These are phyloP conservation scores for Fistularia commersonii DNA, from an alignment of 2,797 vertebrate genomes.

Conservation along the genomic window DNA sequence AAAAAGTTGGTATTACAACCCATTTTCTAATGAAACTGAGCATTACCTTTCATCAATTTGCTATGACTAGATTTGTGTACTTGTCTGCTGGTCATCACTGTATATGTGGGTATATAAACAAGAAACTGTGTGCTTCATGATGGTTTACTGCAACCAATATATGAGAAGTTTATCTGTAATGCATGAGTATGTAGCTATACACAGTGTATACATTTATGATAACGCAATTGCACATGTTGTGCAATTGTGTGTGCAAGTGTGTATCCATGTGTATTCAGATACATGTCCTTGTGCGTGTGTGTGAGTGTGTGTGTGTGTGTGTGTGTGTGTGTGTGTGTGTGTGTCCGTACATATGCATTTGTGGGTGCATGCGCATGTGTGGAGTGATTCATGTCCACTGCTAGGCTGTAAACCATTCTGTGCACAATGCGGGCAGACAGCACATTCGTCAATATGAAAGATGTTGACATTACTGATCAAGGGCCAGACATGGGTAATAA, in stretches of 20 bases:
- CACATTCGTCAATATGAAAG: constrained; percentile 99
- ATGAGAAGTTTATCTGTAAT: constrained; percentile 57
- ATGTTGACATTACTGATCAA: constrained; percentile 99
- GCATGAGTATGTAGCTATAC: constrained; percentile 32
- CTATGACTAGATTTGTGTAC: constrained; percentile 88
- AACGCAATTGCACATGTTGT: constrained; percentile 23
- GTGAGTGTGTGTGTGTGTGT: constrained; percentile 15
- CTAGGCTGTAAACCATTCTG: constrained; percentile 98
- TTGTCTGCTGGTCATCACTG: constrained; percentile 82
- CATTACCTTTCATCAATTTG: constrained; percentile 88
- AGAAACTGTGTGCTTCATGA: constrained; percentile 43
- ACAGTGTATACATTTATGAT: constrained; percentile 22
- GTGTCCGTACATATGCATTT: constrained; percentile 18
- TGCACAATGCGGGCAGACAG: constrained; percentile 97
- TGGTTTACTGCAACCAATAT: constrained; percentile 62
- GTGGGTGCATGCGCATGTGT: constrained; percentile 38
- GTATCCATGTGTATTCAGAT: constrained; percentile 49
- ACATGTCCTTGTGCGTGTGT: constrained; percentile 18
- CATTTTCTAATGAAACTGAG: constrained; percentile 94
- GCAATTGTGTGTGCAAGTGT: too few species aligned
- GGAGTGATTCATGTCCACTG: constrained; percentile 99
- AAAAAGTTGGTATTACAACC: constrained; percentile 75
- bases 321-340: constrained; percentile 30
- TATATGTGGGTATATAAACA: constrained; percentile 19
- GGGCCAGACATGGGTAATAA: constrained; percentile 96